Conservation (phyloP, 2,888 invertebrate species). For the Eristalinus sepulchralis region DNA sequence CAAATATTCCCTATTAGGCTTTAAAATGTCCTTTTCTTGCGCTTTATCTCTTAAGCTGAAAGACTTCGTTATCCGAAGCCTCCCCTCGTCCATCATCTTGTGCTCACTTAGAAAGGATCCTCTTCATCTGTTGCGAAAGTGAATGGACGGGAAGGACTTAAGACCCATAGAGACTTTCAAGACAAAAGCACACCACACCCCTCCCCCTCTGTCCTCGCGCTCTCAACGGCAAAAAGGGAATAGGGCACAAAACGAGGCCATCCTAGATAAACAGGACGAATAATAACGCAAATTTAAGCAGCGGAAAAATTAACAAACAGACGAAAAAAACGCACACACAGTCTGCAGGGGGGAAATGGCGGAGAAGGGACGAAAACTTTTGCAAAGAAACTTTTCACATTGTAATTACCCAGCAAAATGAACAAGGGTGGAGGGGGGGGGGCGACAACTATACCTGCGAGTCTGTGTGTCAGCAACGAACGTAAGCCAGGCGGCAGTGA, state of each 20-base stretch:
- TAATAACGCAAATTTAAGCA: slow-evolving; percentile 47
- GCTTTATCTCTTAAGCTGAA: neutral
- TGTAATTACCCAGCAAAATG: slow-evolving; percentile 28
- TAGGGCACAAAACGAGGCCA: slow-evolving; percentile 5
- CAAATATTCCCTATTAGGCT: slow-evolving; percentile 8
- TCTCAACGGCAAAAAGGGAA: neutral
- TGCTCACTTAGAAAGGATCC: neutral
- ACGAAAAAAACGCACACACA: neutral
- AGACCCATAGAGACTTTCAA: neutral
- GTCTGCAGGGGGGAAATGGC: neutral
- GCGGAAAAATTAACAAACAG: slow-evolving; percentile 31
- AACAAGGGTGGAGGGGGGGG: neutral
- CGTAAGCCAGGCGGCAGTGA: neutral
- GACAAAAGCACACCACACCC: neutral
- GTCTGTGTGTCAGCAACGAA: neutral
- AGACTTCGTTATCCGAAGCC: neutral
- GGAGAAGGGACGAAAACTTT: slow-evolving; percentile 17
- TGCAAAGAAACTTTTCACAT: slow-evolving; percentile 42
- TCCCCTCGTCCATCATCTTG: neutral
- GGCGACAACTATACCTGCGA: neutral
- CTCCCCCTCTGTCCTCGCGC: neutral
- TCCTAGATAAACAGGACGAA: slow-evolving; percentile 51
- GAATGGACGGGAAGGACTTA: neutral
- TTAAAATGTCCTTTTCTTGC: slow-evolving; percentile 1
- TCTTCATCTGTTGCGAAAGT: neutral